Conservation (phyloP, 35 echinoderm and acorn worm genomes). For the Hemicentrotus pulcherrimus region DNA sequence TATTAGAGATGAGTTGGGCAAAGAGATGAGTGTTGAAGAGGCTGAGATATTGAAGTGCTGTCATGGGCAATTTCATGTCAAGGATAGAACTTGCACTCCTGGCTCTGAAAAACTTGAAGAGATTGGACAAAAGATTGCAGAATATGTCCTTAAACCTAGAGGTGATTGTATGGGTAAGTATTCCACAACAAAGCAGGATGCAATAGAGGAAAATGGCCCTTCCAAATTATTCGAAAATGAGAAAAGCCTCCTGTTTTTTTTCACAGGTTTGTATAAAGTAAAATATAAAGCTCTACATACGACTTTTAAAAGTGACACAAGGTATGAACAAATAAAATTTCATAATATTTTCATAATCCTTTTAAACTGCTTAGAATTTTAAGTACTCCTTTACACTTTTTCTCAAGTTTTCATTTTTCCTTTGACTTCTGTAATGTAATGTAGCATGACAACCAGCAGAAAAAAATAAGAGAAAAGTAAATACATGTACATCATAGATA, state of each 20-base stretch:
- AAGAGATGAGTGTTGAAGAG: not conserved
- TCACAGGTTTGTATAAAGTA: not conserved
- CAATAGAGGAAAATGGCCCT: not conserved
- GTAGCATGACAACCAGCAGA: no score
- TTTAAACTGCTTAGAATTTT: no score
- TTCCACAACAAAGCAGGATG: no score
- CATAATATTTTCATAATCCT: no score
- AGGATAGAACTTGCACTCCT: not conserved
- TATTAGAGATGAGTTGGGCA: not conserved
- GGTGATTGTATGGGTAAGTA: not conserved
- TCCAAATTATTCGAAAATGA: not conserved
- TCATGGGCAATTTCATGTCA: not conserved
- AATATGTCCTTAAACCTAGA: not conserved
- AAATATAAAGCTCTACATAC: not conserved
- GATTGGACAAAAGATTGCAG: slow-evolving; percentile 19
- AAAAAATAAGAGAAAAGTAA: no score
- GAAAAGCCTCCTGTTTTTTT: not conserved
- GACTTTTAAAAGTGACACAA: no score
- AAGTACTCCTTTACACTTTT: no score
- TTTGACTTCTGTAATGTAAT: no score
- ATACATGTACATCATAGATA: no score
- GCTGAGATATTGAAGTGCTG: slow-evolving; percentile 39
- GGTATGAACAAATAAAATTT: no score
- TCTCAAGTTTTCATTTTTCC: no score
- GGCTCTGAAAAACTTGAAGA: not conserved